Percentiles rank a stretch among this genome's conserved stretches.
phyloP scores from a whole-genome alignment of 2,888 invertebrate genomes.

The Cheilosia vernalis region DNA sequence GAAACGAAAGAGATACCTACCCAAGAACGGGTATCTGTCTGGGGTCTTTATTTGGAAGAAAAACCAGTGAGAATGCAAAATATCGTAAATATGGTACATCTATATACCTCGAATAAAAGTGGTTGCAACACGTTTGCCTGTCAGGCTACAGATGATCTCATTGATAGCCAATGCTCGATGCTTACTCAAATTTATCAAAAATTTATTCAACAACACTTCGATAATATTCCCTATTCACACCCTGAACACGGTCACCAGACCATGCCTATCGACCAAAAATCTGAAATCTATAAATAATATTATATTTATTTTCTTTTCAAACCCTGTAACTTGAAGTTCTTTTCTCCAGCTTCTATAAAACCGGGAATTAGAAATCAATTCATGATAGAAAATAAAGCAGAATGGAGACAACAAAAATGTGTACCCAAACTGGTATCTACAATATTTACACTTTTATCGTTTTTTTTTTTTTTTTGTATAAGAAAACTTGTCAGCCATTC shows the following conservation, averaged over 20 bases:
- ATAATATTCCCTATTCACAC: slow-evolving; percentile 57
- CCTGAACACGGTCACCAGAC: slow-evolving; percentile 34
- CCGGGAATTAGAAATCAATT: slow-evolving; percentile 66
- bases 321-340: slow-evolving; percentile 12
- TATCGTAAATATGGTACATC: too few relatives aligned
- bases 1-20: too few relatives aligned
- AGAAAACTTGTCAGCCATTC: slow-evolving; percentile 39
- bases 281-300: neutral
- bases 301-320: neutral
- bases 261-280: slow-evolving; percentile 16
- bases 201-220: slow-evolving; percentile 36
- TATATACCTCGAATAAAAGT: too few relatives aligned
- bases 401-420: slow-evolving; percentile 4
- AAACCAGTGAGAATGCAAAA: too few relatives aligned
- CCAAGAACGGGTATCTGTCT: too few relatives aligned
- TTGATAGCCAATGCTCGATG: slow-evolving; percentile 10
- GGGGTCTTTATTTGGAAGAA: too few relatives aligned
- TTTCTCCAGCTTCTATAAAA: slow-evolving; percentile 55
- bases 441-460: slow-evolving; percentile 33
- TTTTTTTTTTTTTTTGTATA: slow-evolving; percentile 1
- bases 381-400: slow-evolving; percentile 12
- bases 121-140: too few relatives aligned
- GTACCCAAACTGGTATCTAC: slow-evolving; percentile 42
- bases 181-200: slow-evolving; percentile 18
- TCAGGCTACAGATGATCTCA: slow-evolving; percentile 30